Evolutionary conservation across 2,888 invertebrate species (phyloP).

Genomic region (Cantharis rufa): DNA sequence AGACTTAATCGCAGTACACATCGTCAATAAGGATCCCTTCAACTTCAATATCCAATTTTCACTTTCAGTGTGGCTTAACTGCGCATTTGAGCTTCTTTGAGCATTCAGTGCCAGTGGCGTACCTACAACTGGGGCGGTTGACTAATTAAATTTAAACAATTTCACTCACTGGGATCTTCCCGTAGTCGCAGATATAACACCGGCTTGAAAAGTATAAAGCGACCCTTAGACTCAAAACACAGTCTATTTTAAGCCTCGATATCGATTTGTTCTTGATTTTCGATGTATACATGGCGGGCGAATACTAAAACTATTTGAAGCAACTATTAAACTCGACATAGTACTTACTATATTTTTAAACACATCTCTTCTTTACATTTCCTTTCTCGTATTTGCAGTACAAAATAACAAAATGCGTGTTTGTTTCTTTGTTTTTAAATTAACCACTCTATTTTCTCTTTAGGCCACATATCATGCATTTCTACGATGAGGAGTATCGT

Average conservation of each 20-base stretch:
- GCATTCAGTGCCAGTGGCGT: background rate
- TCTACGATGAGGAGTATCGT: slow-evolving; percentile 3
- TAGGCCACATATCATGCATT: slow-evolving; percentile 29
- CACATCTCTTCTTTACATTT: slow-evolving; percentile 36
- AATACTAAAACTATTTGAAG: slow-evolving; percentile 47
- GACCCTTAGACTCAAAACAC: background rate
- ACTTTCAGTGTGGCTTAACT: background rate
- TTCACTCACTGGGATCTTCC: background rate
- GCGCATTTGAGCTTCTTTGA: background rate
- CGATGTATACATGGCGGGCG: slow-evolving; percentile 53
- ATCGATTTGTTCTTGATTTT: slow-evolving; percentile 33
- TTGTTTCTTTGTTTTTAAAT: background rate
- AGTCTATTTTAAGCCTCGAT: background rate
- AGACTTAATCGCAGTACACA: slow-evolving; percentile 18
- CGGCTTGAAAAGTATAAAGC: background rate
- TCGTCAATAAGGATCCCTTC: slow-evolving; percentile 9
- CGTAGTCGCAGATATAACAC: background rate
- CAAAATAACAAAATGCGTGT: slow-evolving; percentile 18
- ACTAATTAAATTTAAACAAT: background rate
- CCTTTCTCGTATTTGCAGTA: slow-evolving; percentile 24
- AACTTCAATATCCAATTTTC: background rate
- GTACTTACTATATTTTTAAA: slow-evolving; percentile 22
- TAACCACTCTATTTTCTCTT: slow-evolving; percentile 4
- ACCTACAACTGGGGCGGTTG: background rate
- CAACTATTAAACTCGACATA: slow-evolving; percentile 24